Evolutionary conservation across 2,113 vertebrate genomes (phyloP).

Genomic region (Lepidothrix coronata): DNA sequence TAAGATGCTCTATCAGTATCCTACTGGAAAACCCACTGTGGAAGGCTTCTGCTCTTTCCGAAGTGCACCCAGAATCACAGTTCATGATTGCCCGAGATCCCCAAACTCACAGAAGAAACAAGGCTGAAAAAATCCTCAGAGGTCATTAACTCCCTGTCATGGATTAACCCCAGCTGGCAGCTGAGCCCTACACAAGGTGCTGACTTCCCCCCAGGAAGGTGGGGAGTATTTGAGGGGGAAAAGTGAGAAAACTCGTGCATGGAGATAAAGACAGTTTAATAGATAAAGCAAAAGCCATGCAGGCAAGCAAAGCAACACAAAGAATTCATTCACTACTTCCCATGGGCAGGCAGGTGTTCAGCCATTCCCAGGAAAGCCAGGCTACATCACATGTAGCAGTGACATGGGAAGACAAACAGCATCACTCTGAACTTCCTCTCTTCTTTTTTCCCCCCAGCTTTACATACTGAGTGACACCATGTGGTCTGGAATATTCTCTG

Average conservation of each 20-base stretch:
- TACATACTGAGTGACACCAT: neutral
- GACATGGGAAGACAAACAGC: neutral
- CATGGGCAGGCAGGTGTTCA: neutral
- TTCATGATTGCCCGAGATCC: fast-evolving
- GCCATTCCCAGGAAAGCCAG: neutral
- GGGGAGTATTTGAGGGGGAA: fast-evolving
- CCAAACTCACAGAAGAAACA: neutral
- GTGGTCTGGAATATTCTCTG: neutral
- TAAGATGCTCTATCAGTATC: neutral
- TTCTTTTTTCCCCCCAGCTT: neutral
- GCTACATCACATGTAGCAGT: neutral
- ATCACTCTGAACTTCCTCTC: fast-evolving
- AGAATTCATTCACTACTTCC: neutral
- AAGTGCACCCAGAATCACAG: fast-evolving
- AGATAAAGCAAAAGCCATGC: neutral
- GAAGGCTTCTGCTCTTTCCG: neutral
- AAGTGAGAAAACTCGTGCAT: fast-evolving
- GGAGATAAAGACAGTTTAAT: neutral
- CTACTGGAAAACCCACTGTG: fast-evolving
- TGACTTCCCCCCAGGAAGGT: neutral
- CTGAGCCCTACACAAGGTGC: neutral
- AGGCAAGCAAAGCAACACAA: neutral
- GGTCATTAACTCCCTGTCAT: neutral
- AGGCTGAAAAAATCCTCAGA: neutral
- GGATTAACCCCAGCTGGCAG: neutral